Base-by-base conservation (phyloP, 2,888 invertebrate genomes). In the Hydrotaea cyrtoneurina region DNA sequence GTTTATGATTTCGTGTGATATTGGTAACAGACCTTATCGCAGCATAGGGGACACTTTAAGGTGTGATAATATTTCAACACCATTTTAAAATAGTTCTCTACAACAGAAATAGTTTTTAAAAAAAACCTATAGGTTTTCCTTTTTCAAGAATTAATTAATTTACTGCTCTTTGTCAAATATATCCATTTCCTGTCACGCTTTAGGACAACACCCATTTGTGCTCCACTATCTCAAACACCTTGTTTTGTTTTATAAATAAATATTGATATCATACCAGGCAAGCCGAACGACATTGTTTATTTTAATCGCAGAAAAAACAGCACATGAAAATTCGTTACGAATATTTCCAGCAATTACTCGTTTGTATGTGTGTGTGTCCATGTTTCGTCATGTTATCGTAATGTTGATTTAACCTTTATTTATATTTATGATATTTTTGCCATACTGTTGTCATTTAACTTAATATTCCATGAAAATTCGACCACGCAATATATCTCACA, bases 331-430 rank as follows among this genome's bases (percentile, higher is more conserved):
- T 43, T 43, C 23, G 10, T 46, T 69, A 36, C 64, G 17, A 43
- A n/a, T 19, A 69, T 59, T 69, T 15, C 46, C 15, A 23, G 13
- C 21, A 5, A n/a, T n/a, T n/a, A n/a, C n/a, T n/a, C 31, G 3
- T 31, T 31, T 31, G 31, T 31, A 31, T 7, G 4, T 21, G 15
- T 46, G 21, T 13, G 39, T 19, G 36, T 36, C 31, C 17, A 5
- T 66, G 19, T 10, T 21, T n/a, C n/a, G n/a, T n/a, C n/a, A n/a
- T n/a, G n/a, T n/a, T 64, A 64, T 39, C 64, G n/a, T 23, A 39
- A 59, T 73, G 73, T 80, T 77, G 66, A 73, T 62, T 80, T 73
- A 57, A 73, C 57, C 77, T 73, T 46, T 57, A 71, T 74, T n/a
- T 21, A 43, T 72, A 55, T 69, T 19, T 50, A 15, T 23, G 46